phyloP scores from a whole-genome alignment of 2,797 vertebrate species.

The Melanogrammus aeglefinus region DNA sequence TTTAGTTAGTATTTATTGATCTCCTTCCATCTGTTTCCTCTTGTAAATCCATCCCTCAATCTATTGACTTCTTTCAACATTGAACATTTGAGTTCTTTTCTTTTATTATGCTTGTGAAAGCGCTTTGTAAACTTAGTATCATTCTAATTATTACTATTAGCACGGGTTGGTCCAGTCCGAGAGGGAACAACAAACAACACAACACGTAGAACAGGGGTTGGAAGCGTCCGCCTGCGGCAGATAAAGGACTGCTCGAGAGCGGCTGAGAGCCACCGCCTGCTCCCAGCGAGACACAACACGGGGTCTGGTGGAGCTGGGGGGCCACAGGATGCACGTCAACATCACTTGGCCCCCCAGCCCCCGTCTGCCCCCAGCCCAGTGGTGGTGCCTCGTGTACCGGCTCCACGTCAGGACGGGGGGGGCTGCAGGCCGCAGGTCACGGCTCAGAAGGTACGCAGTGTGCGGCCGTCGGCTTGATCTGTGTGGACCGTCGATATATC shows the following conservation, averaged over 20 bases:
- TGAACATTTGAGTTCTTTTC: background rate
- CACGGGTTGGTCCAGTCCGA: background rate
- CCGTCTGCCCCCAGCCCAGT: background rate
- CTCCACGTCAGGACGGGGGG: no score
- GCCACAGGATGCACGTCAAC: background rate
- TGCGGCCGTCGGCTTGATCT: no score
- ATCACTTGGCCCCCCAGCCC: background rate
- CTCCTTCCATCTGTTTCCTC: background rate
- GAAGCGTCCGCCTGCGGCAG: background rate
- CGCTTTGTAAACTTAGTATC: background rate
- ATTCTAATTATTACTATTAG: background rate
- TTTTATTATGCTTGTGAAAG: background rate
- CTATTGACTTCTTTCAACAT: background rate
- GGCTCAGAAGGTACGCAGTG: no score
- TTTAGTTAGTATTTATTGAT: background rate
- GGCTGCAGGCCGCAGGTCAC: no score
- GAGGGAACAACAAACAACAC: no score
- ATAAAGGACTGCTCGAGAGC: background rate
- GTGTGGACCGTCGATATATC: background rate
- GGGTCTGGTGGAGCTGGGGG: background rate
- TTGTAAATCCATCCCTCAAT: background rate
- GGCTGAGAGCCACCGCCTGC: background rate
- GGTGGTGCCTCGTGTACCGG: background rate
- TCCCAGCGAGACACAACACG: background rate
- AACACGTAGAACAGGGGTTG: no score